A percentile compares a stretch with the other conserved stretches of the same genome.
Conservation (phyloP, 2,797 vertebrate genomes). For the Antrozous pallidus region DNA sequence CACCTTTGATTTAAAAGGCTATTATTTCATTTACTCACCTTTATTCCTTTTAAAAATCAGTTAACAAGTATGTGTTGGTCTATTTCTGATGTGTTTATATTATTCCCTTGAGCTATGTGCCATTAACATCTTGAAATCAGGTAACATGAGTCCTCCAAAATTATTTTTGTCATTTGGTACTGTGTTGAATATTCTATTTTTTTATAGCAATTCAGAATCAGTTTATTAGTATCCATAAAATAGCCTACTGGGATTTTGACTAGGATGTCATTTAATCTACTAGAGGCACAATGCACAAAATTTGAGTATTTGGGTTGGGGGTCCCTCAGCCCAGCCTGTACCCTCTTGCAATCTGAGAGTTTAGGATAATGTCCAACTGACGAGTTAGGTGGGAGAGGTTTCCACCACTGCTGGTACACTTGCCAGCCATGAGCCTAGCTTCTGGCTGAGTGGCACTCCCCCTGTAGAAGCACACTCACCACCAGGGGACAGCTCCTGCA, state of each 20-base stretch:
- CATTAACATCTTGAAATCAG: not conserved
- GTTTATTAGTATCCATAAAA: not conserved
- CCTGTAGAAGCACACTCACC: no score
- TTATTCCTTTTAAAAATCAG: not conserved
- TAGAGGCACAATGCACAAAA: no score
- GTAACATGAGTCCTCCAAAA: not conserved
- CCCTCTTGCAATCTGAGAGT: no score
- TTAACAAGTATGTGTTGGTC: not conserved
- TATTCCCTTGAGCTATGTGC: not conserved
- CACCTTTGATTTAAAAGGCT: not conserved
- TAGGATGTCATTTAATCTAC: not conserved
- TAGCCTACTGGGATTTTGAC: not conserved
- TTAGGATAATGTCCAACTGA: no score
- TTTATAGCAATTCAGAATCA: not conserved
- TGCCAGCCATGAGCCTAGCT: no score
- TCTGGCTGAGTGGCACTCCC: no score
- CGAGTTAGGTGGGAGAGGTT: no score
- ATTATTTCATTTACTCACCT: not conserved
- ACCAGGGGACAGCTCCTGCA: no score
- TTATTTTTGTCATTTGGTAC: not conserved
- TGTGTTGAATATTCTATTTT: not conserved
- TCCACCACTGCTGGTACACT: rapidly evolving
- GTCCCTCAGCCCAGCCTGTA: no score
- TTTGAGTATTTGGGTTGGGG: no score
- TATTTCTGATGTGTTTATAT: not conserved